Evolutionary conservation across 1,140 invertebrate genomes (phyloP).

Genomic region (Drosophila parvula): DNA sequence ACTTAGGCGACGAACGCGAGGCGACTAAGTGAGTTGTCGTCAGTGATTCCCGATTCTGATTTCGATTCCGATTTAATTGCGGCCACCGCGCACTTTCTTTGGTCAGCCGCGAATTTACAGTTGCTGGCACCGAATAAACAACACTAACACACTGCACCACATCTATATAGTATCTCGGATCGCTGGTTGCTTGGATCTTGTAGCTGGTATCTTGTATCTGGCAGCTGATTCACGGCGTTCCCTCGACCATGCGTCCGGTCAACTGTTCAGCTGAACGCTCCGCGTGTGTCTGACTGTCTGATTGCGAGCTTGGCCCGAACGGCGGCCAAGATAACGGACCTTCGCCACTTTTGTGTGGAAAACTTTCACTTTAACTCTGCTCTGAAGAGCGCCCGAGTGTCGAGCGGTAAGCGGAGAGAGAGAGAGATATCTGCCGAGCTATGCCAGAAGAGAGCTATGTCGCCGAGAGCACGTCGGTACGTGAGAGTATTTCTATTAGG

Average conservation of each 20-base stretch:
- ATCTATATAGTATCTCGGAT: slow-evolving; percentile 19
- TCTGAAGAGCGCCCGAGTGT: slow-evolving; percentile 35
- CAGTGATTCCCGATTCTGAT: slow-evolving; percentile 33
- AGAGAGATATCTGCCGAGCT: slow-evolving; percentile 3
- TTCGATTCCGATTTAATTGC: slow-evolving; percentile 32
- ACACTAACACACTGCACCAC: slow-evolving; percentile 40
- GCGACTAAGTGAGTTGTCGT: slow-evolving; percentile 33
- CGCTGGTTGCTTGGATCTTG: not conserved
- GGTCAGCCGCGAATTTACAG: slow-evolving; percentile 56
- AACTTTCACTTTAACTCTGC: slow-evolving; percentile 82
- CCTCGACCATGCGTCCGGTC: slow-evolving; percentile 76
- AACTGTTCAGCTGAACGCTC: slow-evolving; percentile 80
- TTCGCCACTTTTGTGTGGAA: slow-evolving; percentile 78
- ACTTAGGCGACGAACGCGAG: slow-evolving; percentile 72
- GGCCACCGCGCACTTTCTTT: slow-evolving; percentile 44
- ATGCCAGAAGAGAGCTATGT: slow-evolving; percentile 11
- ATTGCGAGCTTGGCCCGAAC: slow-evolving; percentile 57
- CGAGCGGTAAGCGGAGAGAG: slow-evolving; percentile 9
- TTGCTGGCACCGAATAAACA: slow-evolving; percentile 50
- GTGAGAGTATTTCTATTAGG: slow-evolving; percentile 73
- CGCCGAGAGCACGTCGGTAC: slow-evolving; percentile 40
- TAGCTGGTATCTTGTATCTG: slow-evolving; percentile 15
- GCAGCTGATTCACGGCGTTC: slow-evolving; percentile 14
- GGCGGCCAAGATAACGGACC: slow-evolving; percentile 82
- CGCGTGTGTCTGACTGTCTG: slow-evolving; percentile 78